Evolutionary conservation across 1,140 invertebrate genomes (phyloP), one percentile per base, ranked within the genome.

Genomic region (Globodera ellingtonae): DNA sequence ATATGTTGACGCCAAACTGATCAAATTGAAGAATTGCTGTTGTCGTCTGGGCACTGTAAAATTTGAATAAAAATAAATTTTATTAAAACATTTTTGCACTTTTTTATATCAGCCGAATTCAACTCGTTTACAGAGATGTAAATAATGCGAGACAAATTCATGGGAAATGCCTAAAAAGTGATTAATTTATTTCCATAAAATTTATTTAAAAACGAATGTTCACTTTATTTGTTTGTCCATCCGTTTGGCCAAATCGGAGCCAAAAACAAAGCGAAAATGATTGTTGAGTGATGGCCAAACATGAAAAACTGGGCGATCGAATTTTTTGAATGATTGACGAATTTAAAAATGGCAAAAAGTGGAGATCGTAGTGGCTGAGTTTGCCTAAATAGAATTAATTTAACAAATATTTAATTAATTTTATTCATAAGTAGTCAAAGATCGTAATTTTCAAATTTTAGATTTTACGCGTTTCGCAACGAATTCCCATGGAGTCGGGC

Each of bases 181-280:
- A 48, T 21, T 72, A 2, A 4, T 15, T n/a, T 72, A 35, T 35
- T 35, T 35, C 3, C 35, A 35, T 35, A 35, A 48, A 48, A 47
- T n/a, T 21, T 21, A 48, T 6, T 48, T 24, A 47, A 21, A 21
- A 72, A 72, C n/a, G 0, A 70, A 10, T 35, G 21, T 47, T 47
- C 67, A 70, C 67, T 70, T 70, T 18, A 62, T 62, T 18, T 18
- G 15, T 62, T 70, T 70, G 67, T 59, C 24, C 59, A 9, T 75
- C 73, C 50, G 24, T 75, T 75, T 7, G 9, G 10, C 73, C 73
- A 47, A 75, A n/a, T 75, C 59, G 50, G 9, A 75, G 35, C 73
- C 73, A 75, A 18, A 75, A 52, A 75, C 73, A 75, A 65, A 75
- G 59, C 50, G 73, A 59, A 75, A 75, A 75, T 62, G 56, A 18